phyloP scores from a whole-genome alignment of 2,113 vertebrate genomes.

The Oenanthe melanoleuca region DNA sequence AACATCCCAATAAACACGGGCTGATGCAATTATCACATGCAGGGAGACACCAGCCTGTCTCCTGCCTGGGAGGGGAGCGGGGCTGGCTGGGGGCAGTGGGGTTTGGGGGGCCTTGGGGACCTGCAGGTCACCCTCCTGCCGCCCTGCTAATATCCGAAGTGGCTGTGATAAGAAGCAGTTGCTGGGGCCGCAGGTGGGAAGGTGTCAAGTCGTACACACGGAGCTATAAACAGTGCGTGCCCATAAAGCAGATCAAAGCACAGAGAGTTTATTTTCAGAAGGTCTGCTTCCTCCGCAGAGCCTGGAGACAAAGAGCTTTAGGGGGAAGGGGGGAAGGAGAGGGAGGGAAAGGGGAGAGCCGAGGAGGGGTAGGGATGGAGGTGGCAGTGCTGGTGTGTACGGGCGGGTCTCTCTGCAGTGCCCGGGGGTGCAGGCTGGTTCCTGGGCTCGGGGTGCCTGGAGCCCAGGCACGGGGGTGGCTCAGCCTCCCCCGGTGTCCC shows the following conservation, averaged over 20 bases:
- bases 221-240: slow-evolving; percentile 76
- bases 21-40: slow-evolving; percentile 56
- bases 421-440: neutral
- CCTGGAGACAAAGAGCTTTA: slow-evolving; percentile 53
- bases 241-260: slow-evolving; percentile 82
- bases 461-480: rapidly evolving
- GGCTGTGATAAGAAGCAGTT: slow-evolving; percentile 79
- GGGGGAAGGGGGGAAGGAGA: neutral
- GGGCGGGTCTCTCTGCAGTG: rapidly evolving
- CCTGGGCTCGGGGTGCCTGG: neutral
- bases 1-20: slow-evolving; percentile 53
- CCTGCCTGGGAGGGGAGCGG: neutral
- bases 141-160: slow-evolving; percentile 75
- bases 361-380: neutral
- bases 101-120: neutral
- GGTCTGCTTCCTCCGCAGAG: slow-evolving; percentile 70
- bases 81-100: neutral
- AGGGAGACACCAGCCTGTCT: neutral
- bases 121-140: slow-evolving; percentile 27
- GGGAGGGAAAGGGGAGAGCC: neutral
- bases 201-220: slow-evolving; percentile 71
- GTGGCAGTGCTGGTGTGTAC: rapidly evolving
- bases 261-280: slow-evolving; percentile 68
- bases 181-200: slow-evolving; percentile 73
- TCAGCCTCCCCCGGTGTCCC: neutral